These are phyloP conservation scores for Salvator merianae DNA, from an alignment of 2,113 vertebrate species.

Conservation along the genomic window DNA sequence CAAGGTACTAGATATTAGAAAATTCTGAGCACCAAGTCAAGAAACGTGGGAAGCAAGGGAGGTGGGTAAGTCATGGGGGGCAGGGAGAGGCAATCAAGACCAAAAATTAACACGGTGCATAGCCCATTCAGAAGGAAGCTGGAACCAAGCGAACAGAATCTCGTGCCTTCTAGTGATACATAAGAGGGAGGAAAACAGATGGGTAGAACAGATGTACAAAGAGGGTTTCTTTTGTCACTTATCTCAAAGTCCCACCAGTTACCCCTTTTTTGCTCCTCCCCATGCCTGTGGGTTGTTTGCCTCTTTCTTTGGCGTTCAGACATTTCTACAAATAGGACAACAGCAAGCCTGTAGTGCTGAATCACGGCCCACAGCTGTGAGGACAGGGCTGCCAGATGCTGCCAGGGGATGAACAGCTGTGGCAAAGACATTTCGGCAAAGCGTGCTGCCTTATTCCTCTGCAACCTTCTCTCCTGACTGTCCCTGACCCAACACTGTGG, in stretches of 20 bases:
- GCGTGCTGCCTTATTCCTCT: neutral
- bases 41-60: neutral
- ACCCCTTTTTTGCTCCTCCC: no score
- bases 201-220: no score
- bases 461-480: neutral
- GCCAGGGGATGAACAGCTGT: neutral
- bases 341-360: neutral
- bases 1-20: neutral
- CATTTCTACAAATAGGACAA: constrained; percentile 17
- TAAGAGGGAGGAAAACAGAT: neutral
- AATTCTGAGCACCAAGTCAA: neutral
- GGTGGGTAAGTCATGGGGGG: neutral
- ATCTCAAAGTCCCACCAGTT: neutral
- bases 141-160: neutral
- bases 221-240: neutral
- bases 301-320: neutral
- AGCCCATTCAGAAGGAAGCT: no score
- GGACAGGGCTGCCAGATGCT: neutral
- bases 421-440: neutral
- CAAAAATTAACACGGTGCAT: constrained; percentile 9
- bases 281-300: fast-evolving
- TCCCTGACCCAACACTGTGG: neutral
- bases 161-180: neutral
- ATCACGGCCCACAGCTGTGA: neutral
- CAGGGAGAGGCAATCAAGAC: neutral